Conservation (phyloP, 1,140 invertebrate genomes). For the Drosophila triauraria region DNA sequence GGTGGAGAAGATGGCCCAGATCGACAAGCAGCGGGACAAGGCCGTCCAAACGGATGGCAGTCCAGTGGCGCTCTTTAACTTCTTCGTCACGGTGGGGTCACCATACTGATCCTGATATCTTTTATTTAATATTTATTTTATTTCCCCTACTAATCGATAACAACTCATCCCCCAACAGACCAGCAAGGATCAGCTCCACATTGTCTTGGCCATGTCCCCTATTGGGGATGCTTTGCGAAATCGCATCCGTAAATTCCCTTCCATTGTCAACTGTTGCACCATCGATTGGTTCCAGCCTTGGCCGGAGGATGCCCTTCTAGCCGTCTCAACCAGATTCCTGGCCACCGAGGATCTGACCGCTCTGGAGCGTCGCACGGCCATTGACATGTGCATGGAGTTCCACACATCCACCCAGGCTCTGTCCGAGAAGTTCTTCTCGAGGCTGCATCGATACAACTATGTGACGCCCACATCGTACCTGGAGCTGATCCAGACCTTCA, state of each 20-base stretch:
- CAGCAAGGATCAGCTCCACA: conserved; percentile 96
- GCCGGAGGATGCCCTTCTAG: conserved; percentile 96
- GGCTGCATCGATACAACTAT: conserved; percentile 92
- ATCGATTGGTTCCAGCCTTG: conserved; percentile 99
- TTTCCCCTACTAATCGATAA: background rate
- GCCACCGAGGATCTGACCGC: conserved; percentile 93
- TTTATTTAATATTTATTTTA: background rate
- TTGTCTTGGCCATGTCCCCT: conserved; percentile 96
- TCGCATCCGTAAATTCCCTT: conserved; percentile 96
- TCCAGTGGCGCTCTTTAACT: conserved; percentile 95
- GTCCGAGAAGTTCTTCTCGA: conserved; percentile 90
- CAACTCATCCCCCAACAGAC: conserved; percentile 86
- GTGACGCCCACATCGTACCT: conserved; percentile 98
- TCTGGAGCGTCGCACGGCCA: conserved; percentile 89
- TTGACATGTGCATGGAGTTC: conserved; percentile 96
- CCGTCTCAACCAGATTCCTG: conserved; percentile 95
- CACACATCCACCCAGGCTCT: conserved; percentile 93
- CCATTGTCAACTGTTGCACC: conserved; percentile 98
- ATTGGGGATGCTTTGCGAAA: conserved; percentile 94
- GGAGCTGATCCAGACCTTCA: conserved; percentile 96
- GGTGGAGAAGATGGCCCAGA: conserved; percentile 96
- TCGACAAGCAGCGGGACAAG: conserved; percentile 96
- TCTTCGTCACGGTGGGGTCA: conserved; percentile 90
- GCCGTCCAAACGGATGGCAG: conserved; percentile 96
- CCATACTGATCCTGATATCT: background rate